Conservation (phyloP, 2,888 invertebrate genomes). For the Xestobium rufovillosum region DNA sequence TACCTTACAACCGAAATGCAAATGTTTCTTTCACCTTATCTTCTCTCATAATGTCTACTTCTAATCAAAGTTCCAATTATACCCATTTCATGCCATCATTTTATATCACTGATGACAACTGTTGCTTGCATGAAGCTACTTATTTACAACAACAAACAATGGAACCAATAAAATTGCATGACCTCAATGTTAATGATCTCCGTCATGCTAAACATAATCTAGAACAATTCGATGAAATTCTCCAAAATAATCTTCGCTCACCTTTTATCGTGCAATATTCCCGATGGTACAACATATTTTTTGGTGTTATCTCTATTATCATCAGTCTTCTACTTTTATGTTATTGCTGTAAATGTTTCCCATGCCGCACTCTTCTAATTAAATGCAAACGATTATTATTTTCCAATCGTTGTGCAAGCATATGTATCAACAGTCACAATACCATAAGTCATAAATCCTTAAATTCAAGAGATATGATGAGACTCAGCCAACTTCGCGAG, state of each 20-base stretch:
- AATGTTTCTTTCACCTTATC: slow-evolving; percentile 11
- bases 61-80: slow-evolving; percentile 10
- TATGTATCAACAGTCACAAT: slow-evolving; percentile 4
- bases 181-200: slow-evolving; percentile 10
- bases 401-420: not conserved
- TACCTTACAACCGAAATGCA: slow-evolving; percentile 8
- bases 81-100: slow-evolving; percentile 11
- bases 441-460: not conserved
- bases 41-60: slow-evolving; percentile 6
- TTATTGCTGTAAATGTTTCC: no score
- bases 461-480: not conserved
- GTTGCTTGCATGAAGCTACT: no score
- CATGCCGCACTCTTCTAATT: not conserved
- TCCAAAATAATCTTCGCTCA: slow-evolving; percentile 14
- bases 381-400: not conserved
- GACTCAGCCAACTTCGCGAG: slow-evolving; percentile 1
- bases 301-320: not conserved
- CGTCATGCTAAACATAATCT: slow-evolving; percentile 13
- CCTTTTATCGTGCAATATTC: not conserved
- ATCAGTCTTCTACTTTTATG: not conserved
- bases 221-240: slow-evolving; percentile 12
- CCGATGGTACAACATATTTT: not conserved
- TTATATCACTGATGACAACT: slow-evolving; percentile 11
- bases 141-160: no score
- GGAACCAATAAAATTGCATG: slow-evolving; percentile 10